phyloP scores from a whole-genome alignment of 2,888 invertebrate species.

The Dysmachus trigonus region DNA sequence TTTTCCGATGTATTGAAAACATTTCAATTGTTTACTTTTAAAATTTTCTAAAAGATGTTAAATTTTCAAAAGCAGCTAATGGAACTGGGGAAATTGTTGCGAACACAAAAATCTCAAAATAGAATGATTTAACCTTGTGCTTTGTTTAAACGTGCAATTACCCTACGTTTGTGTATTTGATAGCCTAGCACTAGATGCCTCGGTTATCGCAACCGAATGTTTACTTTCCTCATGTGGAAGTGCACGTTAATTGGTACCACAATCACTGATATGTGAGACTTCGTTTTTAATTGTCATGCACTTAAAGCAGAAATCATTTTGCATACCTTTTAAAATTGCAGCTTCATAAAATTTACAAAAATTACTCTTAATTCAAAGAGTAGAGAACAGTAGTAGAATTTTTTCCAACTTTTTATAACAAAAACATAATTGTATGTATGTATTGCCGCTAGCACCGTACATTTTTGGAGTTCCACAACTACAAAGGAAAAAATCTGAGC shows the following conservation, averaged over 20 bases:
- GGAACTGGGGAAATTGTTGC: not conserved
- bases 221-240: not conserved
- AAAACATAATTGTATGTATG: too few species aligned
- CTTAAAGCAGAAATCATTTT: not conserved
- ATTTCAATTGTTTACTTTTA: not conserved
- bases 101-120: not conserved
- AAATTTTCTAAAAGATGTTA: not conserved
- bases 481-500: too few species aligned
- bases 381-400: too few species aligned
- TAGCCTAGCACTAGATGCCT: not conserved
- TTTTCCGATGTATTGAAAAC: not conserved
- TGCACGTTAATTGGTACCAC: not conserved
- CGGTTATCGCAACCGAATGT: conserved; percentile 4
- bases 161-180: not conserved
- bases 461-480: too few species aligned
- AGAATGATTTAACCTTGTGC: not conserved
- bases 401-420: too few species aligned
- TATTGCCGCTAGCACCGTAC: too few species aligned
- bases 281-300: not conserved
- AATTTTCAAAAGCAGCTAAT: not conserved
- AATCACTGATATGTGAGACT: not conserved
- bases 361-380: too few species aligned
- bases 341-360: too few species aligned
- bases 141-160: conserved; percentile 17
- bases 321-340: not conserved